phyloP scores from a whole-genome alignment of 2,888 invertebrate species.

The Bugulina stolonifera region DNA sequence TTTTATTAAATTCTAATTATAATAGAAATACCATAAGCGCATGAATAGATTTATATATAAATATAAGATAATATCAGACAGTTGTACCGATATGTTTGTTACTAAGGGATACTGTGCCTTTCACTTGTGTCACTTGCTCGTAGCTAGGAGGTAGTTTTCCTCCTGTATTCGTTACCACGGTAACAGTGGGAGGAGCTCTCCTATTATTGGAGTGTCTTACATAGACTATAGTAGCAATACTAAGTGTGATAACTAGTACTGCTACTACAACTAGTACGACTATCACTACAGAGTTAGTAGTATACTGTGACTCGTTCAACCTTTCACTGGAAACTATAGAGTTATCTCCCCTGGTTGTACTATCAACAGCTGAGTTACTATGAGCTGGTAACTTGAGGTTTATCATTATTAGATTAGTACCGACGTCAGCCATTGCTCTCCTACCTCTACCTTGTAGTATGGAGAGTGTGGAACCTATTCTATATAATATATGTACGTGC shows the following conservation, averaged over 20 bases:
- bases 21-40: too few relatives aligned
- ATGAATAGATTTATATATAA: too few relatives aligned
- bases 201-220: not conserved
- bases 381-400: not conserved
- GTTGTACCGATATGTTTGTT: constrained; percentile 2
- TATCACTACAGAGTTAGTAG: not conserved
- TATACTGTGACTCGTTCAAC: not conserved
- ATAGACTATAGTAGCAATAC: not conserved
- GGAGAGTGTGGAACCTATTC: constrained; percentile 40
- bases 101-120: not conserved
- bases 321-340: not conserved
- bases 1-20: too few relatives aligned
- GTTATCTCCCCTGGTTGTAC: not conserved
- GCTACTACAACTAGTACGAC: not conserved
- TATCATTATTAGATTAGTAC: constrained; percentile 5
- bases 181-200: not conserved
- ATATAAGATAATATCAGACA: not conserved
- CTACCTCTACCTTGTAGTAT: constrained; percentile 28
- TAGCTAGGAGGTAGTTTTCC: constrained; percentile 16
- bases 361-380: not conserved
- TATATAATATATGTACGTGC: constrained; percentile 52
- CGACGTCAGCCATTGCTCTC: not conserved
- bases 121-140: not conserved
- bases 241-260: not conserved
- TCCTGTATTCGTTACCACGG: not conserved